These are phyloP conservation scores for Diprion similis DNA, from an alignment of 1,140 invertebrate species.

Conservation along the genomic window DNA sequence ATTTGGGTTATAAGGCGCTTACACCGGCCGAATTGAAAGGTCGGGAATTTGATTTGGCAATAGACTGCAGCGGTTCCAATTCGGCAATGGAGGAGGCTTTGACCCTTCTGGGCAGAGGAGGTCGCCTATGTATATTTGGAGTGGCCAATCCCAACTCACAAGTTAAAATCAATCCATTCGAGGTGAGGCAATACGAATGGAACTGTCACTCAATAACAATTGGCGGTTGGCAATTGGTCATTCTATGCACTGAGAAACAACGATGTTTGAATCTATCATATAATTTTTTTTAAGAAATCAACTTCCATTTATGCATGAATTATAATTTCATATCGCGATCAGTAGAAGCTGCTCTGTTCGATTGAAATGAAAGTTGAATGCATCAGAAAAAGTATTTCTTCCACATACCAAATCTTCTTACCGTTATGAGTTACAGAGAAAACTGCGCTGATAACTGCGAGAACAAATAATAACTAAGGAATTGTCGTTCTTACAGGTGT, in stretches of 20 bases:
- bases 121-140: constrained; percentile 67
- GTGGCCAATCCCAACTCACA: constrained; percentile 60
- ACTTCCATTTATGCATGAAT: not conserved
- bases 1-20: constrained; percentile 63
- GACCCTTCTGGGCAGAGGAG: constrained; percentile 56
- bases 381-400: constrained; percentile 8
- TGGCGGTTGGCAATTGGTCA: too few relatives aligned
- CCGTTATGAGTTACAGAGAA: too few relatives aligned
- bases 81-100: constrained; percentile 65
- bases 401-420: too few relatives aligned
- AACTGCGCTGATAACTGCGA: too few relatives aligned
- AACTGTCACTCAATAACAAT: too few relatives aligned
- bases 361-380: not conserved
- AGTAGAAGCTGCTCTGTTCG: too few relatives aligned
- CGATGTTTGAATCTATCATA: not conserved
- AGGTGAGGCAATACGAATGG: constrained; percentile 31
- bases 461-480: too few relatives aligned
- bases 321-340: too few relatives aligned
- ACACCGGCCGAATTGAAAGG: constrained; percentile 65
- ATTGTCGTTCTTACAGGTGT: constrained; percentile 63
- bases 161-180: constrained; percentile 53
- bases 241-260: not conserved
- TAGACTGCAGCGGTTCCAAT: constrained; percentile 73
- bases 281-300: constrained; percentile 18
- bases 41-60: constrained; percentile 65